These are phyloP conservation scores for Diarsia brunnea DNA, from an alignment of 2,888 invertebrate genomes.

Conservation along the genomic window DNA sequence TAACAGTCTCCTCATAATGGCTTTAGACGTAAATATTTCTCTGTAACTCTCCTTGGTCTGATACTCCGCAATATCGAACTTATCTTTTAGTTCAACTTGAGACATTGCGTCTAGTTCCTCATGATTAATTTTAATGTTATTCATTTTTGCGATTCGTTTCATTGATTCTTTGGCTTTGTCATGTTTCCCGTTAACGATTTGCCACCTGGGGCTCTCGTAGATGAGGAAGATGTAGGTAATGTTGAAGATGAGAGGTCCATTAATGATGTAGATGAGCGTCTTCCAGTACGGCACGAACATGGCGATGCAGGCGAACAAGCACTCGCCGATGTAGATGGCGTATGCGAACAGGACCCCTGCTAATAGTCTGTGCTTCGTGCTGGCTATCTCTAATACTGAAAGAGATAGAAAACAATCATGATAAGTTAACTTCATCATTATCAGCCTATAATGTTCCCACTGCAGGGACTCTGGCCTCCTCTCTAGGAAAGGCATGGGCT, in stretches of 20 bases:
- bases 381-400: slow-evolving; percentile 84
- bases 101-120: slow-evolving; percentile 75
- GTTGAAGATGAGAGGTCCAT: slow-evolving; percentile 79
- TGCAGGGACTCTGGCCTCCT: too few species aligned
- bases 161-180: slow-evolving; percentile 78
- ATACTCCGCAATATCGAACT: slow-evolving; percentile 76
- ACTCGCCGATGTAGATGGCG: slow-evolving; percentile 81
- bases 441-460: too few species aligned
- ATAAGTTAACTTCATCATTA: too few species aligned
- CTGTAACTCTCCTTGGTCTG: slow-evolving; percentile 75
- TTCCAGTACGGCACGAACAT: slow-evolving; percentile 84
- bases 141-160: slow-evolving; percentile 74
- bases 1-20: slow-evolving; percentile 77
- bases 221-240: slow-evolving; percentile 75
- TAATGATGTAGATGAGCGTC: slow-evolving; percentile 78
- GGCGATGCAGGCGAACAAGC: slow-evolving; percentile 79
- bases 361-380: slow-evolving; percentile 76
- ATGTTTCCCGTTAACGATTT: slow-evolving; percentile 79
- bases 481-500: too few species aligned
- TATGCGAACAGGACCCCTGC: slow-evolving; percentile 81
- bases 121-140: slow-evolving; percentile 77
- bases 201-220: slow-evolving; percentile 85
- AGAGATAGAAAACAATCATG: slow-evolving; percentile 25
- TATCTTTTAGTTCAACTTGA: slow-evolving; percentile 73
- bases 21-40: slow-evolving; percentile 77